These are phyloP conservation scores for Maniola jurtina DNA, from an alignment of 1,140 invertebrate genomes.

Conservation along the genomic window DNA sequence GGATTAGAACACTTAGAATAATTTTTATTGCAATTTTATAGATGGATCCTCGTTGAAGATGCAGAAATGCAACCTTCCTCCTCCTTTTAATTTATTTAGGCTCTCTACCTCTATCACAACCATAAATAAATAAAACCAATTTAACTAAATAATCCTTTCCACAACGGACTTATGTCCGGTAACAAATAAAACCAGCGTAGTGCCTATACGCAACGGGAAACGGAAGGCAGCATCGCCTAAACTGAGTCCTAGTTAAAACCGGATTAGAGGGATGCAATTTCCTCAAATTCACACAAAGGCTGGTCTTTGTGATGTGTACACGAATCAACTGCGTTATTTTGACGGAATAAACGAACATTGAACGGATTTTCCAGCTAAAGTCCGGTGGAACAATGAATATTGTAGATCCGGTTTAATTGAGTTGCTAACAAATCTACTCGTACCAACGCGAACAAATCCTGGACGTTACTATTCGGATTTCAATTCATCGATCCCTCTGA, in stretches of 20 bases:
- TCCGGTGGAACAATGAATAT: slow-evolving; percentile 27
- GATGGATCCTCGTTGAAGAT: no score
- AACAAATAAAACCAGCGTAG: no score
- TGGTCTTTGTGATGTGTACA: slow-evolving; percentile 48
- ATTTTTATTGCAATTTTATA: no score
- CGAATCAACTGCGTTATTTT: slow-evolving; percentile 50
- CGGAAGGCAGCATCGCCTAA: slow-evolving; percentile 14
- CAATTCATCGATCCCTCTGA: slow-evolving; percentile 14
- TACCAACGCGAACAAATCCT: slow-evolving; percentile 23
- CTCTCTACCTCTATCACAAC: no score
- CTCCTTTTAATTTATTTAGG: no score
- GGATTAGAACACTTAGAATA: no score
- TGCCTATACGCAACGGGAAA: slow-evolving; percentile 4
- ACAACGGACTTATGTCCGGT: no score
- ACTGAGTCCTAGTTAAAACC: slow-evolving; percentile 34
- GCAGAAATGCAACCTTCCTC: no score
- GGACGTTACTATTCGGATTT: slow-evolving; percentile 14
- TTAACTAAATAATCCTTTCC: no score
- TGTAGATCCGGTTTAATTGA: slow-evolving; percentile 31
- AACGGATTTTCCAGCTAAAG: slow-evolving; percentile 31
- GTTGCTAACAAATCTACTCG: slow-evolving; percentile 28
- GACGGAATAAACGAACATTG: slow-evolving; percentile 38
- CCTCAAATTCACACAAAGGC: slow-evolving; percentile 49
- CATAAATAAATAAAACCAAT: no score
- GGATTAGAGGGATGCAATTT: slow-evolving; percentile 62